phyloP scores from a whole-genome alignment of 2,888 invertebrate genomes.

The Labia minor region DNA sequence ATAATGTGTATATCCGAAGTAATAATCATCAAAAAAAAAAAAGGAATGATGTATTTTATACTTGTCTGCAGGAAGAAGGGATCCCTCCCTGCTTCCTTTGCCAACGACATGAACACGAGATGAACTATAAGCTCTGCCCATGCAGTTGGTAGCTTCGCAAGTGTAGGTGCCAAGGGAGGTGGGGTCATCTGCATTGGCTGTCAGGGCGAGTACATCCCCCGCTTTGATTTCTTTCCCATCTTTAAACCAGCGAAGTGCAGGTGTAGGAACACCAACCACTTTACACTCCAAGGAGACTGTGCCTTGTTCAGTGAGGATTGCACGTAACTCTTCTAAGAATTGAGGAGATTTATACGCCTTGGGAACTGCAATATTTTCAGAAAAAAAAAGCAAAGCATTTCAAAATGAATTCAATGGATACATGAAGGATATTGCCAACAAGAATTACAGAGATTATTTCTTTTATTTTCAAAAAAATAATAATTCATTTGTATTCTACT shows the following conservation, averaged over 20 bases:
- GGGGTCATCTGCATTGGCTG: slow-evolving; percentile 72
- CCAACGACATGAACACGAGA: slow-evolving; percentile 75
- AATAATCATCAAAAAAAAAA: no score
- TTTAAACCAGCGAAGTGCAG: slow-evolving; percentile 58
- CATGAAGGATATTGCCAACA: slow-evolving; percentile 30
- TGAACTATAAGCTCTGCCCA: slow-evolving; percentile 73
- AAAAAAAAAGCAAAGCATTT: slow-evolving; percentile 9
- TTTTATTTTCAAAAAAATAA: not conserved
- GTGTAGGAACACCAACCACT: slow-evolving; percentile 81
- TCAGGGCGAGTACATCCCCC: slow-evolving; percentile 78
- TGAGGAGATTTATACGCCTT: slow-evolving; percentile 81
- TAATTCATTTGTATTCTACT: no score
- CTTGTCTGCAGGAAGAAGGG: slow-evolving; percentile 57
- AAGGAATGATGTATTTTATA: no score
- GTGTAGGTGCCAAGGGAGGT: slow-evolving; percentile 79
- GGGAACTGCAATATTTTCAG: slow-evolving; percentile 47
- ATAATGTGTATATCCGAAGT: no score
- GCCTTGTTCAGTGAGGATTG: slow-evolving; percentile 74
- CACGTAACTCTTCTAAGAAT: slow-evolving; percentile 73
- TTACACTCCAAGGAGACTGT: slow-evolving; percentile 86
- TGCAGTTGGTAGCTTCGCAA: slow-evolving; percentile 79
- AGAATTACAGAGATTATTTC: not conserved
- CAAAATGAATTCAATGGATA: not conserved
- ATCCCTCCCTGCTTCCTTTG: slow-evolving; percentile 57
- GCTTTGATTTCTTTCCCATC: slow-evolving; percentile 80